Evolutionary conservation across 2,888 invertebrate genomes (phyloP), one percentile per base, ranked within the genome.

Genomic region (Drosophila atroscutellata): DNA sequence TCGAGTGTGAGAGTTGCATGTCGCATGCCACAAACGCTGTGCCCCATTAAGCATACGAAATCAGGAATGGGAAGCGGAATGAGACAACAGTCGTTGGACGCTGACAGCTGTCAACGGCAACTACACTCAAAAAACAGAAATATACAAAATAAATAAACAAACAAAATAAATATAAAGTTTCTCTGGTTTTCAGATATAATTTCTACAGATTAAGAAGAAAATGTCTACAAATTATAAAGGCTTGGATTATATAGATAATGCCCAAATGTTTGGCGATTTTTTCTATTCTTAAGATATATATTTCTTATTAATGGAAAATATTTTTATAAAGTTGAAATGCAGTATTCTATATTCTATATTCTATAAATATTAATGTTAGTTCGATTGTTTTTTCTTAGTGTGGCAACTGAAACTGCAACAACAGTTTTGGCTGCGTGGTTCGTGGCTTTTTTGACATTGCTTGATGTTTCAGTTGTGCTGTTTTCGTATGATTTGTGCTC

Each of bases 91-190:
- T 49, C 65, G 51, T 58, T 60, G 57, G 58, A 32, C 24, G 24
- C 45, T 24, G 45, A 45, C 58, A 65, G 71, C 51, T 71, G 75
- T 62, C 61, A 20, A 75, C 62, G 36, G 7, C 7, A 54, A n/a
- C 9, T 15, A 20, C 15, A 45, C 45, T 45, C 20, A 15, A 24
- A 24, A n/a, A 45, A 32, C 11, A 18, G 0, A 37, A 18, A 6
- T 7, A 37, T 18, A 37, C 37, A 18, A 18, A 37, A 37, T 37
- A 3, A 11, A 11, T 11, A 32, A 3, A 32, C 9, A 9, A 32
- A 30, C 0, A 9, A 32, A 9, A 9, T n/a, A 11, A 9, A n/a
- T 0, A 9, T 2, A n/a, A 39, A 1, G 39, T n/a, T 39, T 39
- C n/a, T 9, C n/a, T 9, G n/a, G n/a, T 39, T 4, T n/a, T n/a